Evolutionary conservation across 2,797 vertebrate species (phyloP).

Genomic region (Gouania willdenowi): DNA sequence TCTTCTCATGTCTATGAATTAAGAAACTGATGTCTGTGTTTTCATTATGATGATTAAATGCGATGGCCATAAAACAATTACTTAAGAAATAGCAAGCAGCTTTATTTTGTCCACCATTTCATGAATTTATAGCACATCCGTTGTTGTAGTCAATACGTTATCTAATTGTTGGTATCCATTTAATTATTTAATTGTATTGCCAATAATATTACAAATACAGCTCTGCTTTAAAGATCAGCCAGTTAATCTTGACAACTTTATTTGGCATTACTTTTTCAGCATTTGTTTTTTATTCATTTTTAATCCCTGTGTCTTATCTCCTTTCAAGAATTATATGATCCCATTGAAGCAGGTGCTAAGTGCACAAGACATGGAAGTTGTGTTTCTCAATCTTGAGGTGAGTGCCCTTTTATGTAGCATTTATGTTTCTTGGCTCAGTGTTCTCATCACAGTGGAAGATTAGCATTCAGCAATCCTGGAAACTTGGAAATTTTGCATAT

Average conservation of each 20-base stretch:
- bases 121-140: not conserved
- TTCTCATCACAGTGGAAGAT: not conserved
- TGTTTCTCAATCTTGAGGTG: slow-evolving; percentile 98
- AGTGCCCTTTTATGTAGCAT: slow-evolving; percentile 16
- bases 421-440: not conserved
- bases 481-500: no score
- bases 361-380: slow-evolving; percentile 86
- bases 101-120: slow-evolving; percentile 13
- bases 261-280: not conserved
- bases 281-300: no score
- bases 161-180: no score
- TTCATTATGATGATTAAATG: slow-evolving; percentile 59
- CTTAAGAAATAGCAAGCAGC: slow-evolving; percentile 16
- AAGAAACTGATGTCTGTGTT: slow-evolving; percentile 65
- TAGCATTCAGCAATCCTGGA: no score
- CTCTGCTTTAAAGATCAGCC: not conserved
- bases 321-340: slow-evolving; percentile 90
- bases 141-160: slow-evolving; percentile 1
- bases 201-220: no score
- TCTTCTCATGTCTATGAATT: no score
- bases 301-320: not conserved
- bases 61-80: slow-evolving; percentile 46
- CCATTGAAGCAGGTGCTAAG: slow-evolving; percentile 88
- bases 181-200: no score
- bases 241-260: slow-evolving; percentile 5